Conservation (phyloP, 2,888 invertebrate species). For the Harpalus rubripes region DNA sequence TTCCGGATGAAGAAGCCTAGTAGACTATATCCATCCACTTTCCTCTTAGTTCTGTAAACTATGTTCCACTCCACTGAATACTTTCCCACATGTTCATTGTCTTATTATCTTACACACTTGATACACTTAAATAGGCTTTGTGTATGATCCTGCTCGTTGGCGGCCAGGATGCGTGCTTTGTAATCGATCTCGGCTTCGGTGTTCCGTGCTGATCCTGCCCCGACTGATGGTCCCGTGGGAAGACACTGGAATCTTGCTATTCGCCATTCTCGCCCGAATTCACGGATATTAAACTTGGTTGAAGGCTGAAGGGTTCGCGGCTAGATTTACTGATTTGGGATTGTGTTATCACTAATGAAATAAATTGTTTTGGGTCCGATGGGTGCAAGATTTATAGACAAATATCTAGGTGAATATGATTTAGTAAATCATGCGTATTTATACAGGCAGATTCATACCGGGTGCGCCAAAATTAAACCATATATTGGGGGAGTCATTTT, state of each 20-base stretch:
- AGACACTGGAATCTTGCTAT: conserved; percentile 12
- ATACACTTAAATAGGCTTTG: conserved; percentile 58
- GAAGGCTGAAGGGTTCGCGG: conserved; percentile 36
- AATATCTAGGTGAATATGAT: conserved; percentile 4
- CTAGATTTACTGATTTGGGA: conserved; percentile 43
- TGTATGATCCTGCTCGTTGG: conserved; percentile 24
- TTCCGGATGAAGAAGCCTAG: background rate
- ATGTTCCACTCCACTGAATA: conserved; percentile 11
- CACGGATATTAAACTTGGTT: conserved; percentile 53
- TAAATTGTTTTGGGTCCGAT: conserved; percentile 27
- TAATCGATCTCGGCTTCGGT: conserved; percentile 22
- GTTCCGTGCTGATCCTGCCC: background rate
- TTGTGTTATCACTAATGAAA: conserved; percentile 38
- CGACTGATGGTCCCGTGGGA: conserved; percentile 40
- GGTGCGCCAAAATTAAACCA: no score
- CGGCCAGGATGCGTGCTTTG: conserved; percentile 29
- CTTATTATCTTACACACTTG: conserved; percentile 57
- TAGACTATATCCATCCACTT: background rate
- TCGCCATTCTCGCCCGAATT: conserved; percentile 2
- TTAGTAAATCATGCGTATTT: background rate
- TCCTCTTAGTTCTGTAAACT: background rate
- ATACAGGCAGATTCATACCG: no score
- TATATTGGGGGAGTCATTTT: no score
- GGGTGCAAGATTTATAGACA: conserved; percentile 7
- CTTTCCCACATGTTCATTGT: conserved; percentile 54